These are phyloP conservation scores for Oscheius sp. DNA, from an alignment of 2,888 invertebrate genomes.

Conservation along the genomic window DNA sequence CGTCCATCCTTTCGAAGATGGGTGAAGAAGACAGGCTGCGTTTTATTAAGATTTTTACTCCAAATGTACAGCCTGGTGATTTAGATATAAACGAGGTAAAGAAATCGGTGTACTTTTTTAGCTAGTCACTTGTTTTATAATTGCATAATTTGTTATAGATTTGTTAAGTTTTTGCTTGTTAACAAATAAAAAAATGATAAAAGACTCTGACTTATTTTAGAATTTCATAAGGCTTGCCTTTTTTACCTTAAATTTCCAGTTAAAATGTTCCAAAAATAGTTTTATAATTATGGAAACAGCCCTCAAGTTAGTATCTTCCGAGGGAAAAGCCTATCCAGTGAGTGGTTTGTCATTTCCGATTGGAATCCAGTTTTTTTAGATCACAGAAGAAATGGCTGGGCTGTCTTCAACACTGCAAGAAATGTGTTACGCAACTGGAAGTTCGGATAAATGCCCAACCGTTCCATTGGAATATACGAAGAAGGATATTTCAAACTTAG, in stretches of 20 bases:
- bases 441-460: background rate
- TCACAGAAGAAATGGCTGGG: constrained; percentile 11
- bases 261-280: background rate
- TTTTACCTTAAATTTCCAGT: background rate
- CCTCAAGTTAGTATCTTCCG: too few species aligned
- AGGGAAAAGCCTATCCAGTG: too few species aligned
- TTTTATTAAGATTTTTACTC: constrained; percentile 37
- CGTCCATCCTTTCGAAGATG: constrained; percentile 30
- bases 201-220: background rate
- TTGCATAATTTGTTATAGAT: constrained; percentile 9
- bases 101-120: constrained; percentile 74
- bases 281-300: too few species aligned
- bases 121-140: constrained; percentile 61
- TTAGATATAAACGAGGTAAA: constrained; percentile 72
- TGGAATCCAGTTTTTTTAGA: background rate
- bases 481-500: background rate
- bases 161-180: constrained; percentile 5
- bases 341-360: background rate
- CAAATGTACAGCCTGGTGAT: constrained; percentile 66
- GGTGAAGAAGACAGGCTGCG: constrained; percentile 26
- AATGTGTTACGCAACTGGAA: background rate
- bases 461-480: background rate
- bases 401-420: constrained; percentile 1
- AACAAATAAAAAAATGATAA: background rate
- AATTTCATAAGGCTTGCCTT: background rate